Evolutionary conservation across 2,113 vertebrate species (phyloP).

Genomic region (Collichthys lucidus): DNA sequence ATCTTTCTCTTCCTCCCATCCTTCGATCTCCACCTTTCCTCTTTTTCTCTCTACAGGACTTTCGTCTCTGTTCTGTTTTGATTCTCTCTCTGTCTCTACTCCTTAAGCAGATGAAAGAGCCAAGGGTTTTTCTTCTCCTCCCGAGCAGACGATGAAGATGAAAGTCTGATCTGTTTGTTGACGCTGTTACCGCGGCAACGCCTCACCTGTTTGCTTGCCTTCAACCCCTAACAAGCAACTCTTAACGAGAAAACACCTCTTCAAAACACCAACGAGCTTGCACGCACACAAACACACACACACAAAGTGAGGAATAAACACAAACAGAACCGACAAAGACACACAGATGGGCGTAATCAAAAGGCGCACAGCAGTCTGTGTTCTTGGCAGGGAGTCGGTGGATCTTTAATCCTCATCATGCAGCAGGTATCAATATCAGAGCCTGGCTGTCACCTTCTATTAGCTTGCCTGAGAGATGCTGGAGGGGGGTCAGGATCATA

Average conservation of each 20-base stretch:
- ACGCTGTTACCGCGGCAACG: slow-evolving; percentile 56
- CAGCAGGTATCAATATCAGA: slow-evolving; percentile 93
- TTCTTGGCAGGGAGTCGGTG: slow-evolving; percentile 55
- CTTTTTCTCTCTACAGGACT: neutral
- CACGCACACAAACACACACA: neutral
- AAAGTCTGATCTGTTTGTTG: slow-evolving; percentile 71
- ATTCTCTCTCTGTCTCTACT: slow-evolving; percentile 30
- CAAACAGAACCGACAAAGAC: slow-evolving; percentile 1
- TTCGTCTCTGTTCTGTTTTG: neutral
- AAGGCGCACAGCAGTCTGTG: slow-evolving; percentile 30
- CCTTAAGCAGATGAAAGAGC: slow-evolving; percentile 69
- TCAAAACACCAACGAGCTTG: slow-evolving; percentile 48
- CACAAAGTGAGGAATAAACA: neutral
- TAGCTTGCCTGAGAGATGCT: slow-evolving; percentile 80
- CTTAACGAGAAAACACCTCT: slow-evolving; percentile 73
- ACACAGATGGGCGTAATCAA: slow-evolving; percentile 35
- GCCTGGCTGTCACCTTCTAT: slow-evolving; percentile 92
- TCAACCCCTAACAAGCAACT: slow-evolving; percentile 68
- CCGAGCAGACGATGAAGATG: slow-evolving; percentile 63
- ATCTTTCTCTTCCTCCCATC: neutral
- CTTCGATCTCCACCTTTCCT: neutral
- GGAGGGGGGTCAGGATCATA: neutral
- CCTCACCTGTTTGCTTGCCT: slow-evolving; percentile 72
- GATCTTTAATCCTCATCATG: slow-evolving; percentile 88
- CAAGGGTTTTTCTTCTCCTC: slow-evolving; percentile 61